phyloP scores from a whole-genome alignment of 2,797 vertebrate species.

The Coccyzus lansbergi region DNA sequence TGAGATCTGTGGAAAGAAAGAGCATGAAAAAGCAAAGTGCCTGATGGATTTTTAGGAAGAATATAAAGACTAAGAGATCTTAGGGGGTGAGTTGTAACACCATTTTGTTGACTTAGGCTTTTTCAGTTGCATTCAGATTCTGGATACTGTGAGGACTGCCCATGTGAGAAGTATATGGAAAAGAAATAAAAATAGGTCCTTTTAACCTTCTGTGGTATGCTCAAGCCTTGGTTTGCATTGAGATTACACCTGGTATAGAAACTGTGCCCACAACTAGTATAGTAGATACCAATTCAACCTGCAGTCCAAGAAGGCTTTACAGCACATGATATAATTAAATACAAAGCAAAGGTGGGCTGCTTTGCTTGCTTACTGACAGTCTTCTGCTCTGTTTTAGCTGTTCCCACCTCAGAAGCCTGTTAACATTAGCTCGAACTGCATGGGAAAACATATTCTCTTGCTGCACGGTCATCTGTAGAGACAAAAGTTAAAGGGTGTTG shows the following conservation, averaged over 20 bases:
- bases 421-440: slow-evolving; percentile 59
- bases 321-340: not conserved
- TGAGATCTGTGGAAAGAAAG: not conserved
- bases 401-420: not conserved
- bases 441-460: slow-evolving; percentile 52
- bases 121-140: not conserved
- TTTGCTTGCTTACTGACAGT: not conserved
- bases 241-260: not conserved
- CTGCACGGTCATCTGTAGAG: slow-evolving; percentile 45
- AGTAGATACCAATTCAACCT: not conserved
- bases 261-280: not conserved
- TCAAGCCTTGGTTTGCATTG: not conserved
- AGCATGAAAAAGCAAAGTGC: not conserved
- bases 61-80: not conserved
- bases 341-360: not conserved
- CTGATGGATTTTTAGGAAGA: not conserved
- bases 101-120: not conserved
- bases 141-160: not conserved
- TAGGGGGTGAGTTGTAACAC: not conserved
- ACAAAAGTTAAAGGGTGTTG: not conserved
- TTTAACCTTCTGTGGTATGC: not conserved
- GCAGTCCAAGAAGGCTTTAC: not conserved
- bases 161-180: not conserved
- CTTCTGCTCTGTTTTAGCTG: not conserved
- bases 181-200: not conserved